Evolutionary conservation across 2,113 vertebrate species (phyloP).

Genomic region (Ursus arctos): DNA sequence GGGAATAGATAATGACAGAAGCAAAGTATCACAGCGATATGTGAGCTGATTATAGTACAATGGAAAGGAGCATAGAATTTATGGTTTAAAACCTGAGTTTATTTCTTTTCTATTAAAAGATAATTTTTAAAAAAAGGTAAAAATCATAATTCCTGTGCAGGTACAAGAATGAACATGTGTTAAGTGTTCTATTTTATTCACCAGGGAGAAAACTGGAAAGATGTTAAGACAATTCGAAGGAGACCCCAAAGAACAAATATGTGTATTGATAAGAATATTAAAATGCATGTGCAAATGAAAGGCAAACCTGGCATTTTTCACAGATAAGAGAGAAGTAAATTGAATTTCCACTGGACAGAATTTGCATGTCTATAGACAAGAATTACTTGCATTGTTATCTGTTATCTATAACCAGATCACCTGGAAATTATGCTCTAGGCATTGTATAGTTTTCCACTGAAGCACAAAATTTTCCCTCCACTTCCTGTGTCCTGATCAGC

Average conservation of each 20-base stretch:
- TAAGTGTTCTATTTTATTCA: conserved; percentile 1
- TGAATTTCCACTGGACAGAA: not conserved
- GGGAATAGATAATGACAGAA: not conserved
- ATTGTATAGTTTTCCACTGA: not conserved
- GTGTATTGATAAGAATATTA: not conserved
- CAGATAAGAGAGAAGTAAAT: not conserved
- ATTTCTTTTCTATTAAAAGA: not conserved
- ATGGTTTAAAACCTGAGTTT: not conserved
- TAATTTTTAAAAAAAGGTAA: not conserved
- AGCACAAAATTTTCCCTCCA: not conserved
- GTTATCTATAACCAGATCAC: not conserved
- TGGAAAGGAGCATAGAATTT: not conserved
- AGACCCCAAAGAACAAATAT: not conserved
- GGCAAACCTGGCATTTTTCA: not conserved
- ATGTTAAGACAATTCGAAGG: not conserved
- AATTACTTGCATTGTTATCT: not conserved
- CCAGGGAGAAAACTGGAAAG: not conserved
- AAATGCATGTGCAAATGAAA: not conserved
- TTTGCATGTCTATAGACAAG: not conserved
- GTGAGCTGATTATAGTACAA: not conserved
- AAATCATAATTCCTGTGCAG: not conserved
- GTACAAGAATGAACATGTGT: not conserved
- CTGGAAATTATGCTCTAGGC: not conserved
- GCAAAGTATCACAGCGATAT: not conserved
- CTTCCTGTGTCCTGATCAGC: not conserved